Evolutionary conservation across 2,888 invertebrate genomes (phyloP).

Genomic region (Prosopocoilus inquinatus): DNA sequence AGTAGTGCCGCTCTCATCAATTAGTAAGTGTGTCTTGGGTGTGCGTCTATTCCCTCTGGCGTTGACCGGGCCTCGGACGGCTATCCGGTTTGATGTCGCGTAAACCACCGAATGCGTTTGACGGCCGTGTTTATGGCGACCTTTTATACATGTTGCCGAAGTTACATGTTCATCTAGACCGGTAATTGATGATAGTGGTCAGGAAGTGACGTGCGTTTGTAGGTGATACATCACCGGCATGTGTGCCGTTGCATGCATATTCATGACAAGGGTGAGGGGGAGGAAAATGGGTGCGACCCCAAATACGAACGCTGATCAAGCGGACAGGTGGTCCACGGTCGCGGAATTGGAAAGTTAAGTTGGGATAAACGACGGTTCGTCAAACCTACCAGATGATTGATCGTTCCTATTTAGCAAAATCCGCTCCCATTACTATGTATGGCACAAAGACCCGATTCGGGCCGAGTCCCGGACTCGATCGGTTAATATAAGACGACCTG

Average conservation of each 20-base stretch:
- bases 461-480: no score
- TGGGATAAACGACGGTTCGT: no score
- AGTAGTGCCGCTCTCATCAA: constrained; percentile 34
- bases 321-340: no score
- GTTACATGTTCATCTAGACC: constrained; percentile 52
- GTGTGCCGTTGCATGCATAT: constrained; percentile 46
- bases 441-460: not conserved
- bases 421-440: constrained; percentile 53
- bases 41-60: constrained; percentile 10
- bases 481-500: no score
- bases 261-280: constrained; percentile 34
- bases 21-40: constrained; percentile 33
- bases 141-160: constrained; percentile 50
- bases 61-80: constrained; percentile 3
- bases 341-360: no score
- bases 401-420: constrained; percentile 49
- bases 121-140: constrained; percentile 39
- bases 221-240: constrained; percentile 38
- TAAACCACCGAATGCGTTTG: constrained; percentile 38
- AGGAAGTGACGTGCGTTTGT: constrained; percentile 40
- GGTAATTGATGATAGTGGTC: constrained; percentile 50
- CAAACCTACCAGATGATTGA: constrained; percentile 41
- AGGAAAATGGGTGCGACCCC: no score
- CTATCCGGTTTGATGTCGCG: constrained; percentile 17
- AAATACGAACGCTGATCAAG: no score